These are phyloP conservation scores for Axis porcinus DNA, from an alignment of 2,113 vertebrate species.

Conservation along the genomic window DNA sequence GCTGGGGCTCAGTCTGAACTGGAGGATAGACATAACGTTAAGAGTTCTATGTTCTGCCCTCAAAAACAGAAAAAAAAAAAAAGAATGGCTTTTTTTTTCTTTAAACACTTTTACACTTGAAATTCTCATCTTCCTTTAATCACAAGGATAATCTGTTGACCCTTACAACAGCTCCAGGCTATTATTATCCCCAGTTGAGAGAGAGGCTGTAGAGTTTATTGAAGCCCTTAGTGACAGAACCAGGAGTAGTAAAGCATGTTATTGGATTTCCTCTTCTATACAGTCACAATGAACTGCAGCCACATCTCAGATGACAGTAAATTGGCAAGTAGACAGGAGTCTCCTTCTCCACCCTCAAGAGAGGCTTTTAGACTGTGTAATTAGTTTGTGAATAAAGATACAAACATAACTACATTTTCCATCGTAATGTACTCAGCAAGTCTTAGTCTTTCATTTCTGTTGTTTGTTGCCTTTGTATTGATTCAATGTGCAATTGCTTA, in stretches of 20 bases:
- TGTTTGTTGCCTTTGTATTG: background rate
- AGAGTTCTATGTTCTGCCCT: background rate
- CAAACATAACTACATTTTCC: background rate
- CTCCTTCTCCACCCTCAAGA: background rate
- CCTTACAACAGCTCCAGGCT: background rate
- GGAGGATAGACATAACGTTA: background rate
- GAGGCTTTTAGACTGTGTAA: background rate
- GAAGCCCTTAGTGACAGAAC: background rate
- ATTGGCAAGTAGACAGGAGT: background rate
- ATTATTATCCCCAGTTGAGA: constrained; percentile 26
- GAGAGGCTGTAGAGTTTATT: background rate
- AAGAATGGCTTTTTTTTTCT: background rate
- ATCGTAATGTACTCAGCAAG: background rate
- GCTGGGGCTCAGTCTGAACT: no score
- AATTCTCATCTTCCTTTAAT: constrained; percentile 43
- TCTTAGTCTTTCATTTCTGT: background rate
- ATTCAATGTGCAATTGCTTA: background rate
- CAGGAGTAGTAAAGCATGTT: constrained; percentile 7
- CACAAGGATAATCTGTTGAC: constrained; percentile 19
- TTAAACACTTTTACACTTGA: constrained; percentile 26
- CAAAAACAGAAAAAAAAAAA: background rate
- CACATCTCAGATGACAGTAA: background rate
- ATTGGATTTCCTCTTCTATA: background rate
- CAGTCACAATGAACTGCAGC: background rate
- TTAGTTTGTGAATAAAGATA: background rate